Evolutionary conservation across 2,888 invertebrate species (phyloP).

Genomic region (Drosophila mulleri): DNA sequence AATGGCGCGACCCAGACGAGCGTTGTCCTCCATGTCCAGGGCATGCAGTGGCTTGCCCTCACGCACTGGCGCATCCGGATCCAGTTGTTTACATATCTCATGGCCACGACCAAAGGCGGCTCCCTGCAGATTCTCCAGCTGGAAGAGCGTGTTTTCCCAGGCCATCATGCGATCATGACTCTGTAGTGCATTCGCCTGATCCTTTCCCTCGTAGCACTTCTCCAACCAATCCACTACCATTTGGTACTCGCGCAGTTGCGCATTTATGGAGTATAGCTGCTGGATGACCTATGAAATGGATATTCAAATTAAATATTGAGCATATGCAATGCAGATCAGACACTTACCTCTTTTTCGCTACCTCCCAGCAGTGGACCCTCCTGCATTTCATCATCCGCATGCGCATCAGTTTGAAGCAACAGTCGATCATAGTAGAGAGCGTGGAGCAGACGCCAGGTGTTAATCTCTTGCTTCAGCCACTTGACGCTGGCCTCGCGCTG

Average conservation of each 20-base stretch:
- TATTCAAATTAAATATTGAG: neutral
- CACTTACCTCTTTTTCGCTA: constrained; percentile 85
- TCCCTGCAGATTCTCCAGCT: constrained; percentile 87
- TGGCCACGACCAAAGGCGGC: constrained; percentile 87
- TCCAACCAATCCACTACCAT: constrained; percentile 97
- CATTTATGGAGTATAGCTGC: constrained; percentile 86
- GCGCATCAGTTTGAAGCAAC: constrained; percentile 82
- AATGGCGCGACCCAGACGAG: constrained; percentile 86
- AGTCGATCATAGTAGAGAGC: constrained; percentile 93
- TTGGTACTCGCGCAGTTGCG: constrained; percentile 90
- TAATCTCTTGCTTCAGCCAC: constrained; percentile 92
- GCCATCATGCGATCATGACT: constrained; percentile 91
- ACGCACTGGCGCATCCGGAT: constrained; percentile 95
- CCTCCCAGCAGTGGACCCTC: constrained; percentile 85
- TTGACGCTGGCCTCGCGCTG: constrained; percentile 56
- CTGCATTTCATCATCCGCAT: constrained; percentile 79
- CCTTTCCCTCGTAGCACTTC: constrained; percentile 89
- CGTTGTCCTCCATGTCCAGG: constrained; percentile 93
- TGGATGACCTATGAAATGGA: constrained; percentile 68
- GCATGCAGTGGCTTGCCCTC: constrained; percentile 93
- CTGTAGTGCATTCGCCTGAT: constrained; percentile 87
- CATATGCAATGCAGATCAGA: accelerated
- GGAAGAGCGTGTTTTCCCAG: constrained; percentile 96
- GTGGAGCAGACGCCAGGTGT: constrained; percentile 94
- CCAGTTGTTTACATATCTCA: constrained; percentile 89